These are phyloP conservation scores for Oppia nitens DNA, from an alignment of 1,140 invertebrate species.

Conservation along the genomic window DNA sequence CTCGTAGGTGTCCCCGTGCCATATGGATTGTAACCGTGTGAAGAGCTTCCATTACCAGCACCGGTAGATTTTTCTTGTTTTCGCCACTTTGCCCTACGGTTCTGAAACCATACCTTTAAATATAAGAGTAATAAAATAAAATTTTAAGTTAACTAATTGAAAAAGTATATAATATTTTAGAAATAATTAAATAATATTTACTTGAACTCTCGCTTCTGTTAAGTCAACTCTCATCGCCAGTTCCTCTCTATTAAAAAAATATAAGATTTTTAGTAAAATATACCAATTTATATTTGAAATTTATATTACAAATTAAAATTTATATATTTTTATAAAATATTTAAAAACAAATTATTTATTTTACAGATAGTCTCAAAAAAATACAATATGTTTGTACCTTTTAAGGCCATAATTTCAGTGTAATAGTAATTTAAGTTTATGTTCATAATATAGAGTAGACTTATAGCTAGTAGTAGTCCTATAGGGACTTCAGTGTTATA, in stretches of 20 bases:
- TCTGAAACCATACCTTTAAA: constrained; percentile 82
- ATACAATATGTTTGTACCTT: too few relatives aligned
- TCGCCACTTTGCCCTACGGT: constrained; percentile 77
- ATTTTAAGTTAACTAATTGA: not conserved
- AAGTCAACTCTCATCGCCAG: constrained; percentile 80
- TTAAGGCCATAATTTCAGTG: too few relatives aligned
- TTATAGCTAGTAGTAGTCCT: too few relatives aligned
- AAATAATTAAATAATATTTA: constrained; percentile 33
- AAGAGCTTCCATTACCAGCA: constrained; percentile 7
- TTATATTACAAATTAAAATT: too few relatives aligned
- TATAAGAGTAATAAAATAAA: constrained; percentile 8
- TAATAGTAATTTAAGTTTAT: too few relatives aligned
- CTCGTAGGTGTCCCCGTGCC: not conserved
- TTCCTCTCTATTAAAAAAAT: constrained; percentile 55
- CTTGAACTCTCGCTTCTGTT: constrained; percentile 93
- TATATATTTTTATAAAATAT: too few relatives aligned
- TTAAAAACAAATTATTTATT: too few relatives aligned
- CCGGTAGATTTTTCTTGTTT: constrained; percentile 35
- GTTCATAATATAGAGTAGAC: too few relatives aligned
- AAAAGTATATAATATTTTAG: not conserved
- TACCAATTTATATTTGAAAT: too few relatives aligned
- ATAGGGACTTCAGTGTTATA: too few relatives aligned
- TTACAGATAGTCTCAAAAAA: too few relatives aligned
- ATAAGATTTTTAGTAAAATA: too few relatives aligned
- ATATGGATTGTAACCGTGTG: constrained; percentile 16